Evolutionary conservation across 2,113 vertebrate genomes (phyloP), one percentile per base, ranked within the genome.

Genomic region (Laticauda colubrina): DNA sequence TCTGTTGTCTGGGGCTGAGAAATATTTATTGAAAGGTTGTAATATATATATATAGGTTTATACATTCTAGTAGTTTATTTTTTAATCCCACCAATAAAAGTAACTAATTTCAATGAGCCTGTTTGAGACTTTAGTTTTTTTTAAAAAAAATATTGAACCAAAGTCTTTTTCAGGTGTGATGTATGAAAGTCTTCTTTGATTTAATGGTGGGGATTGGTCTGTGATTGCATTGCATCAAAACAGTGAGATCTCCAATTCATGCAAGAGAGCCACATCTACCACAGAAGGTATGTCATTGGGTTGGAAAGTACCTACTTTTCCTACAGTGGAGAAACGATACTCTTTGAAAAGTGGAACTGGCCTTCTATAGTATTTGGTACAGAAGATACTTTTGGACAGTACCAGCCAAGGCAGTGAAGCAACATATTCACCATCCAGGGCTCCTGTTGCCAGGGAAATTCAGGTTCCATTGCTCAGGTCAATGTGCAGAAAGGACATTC

Each of bases 61-160:
- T 96, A 96, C 93, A 94, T 95, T 96, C 93, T 93, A 92, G 94
- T 59, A 92, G 94, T 95, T 93, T 97, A 96, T 97, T 97, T 97
- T 97, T 97, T 94, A 94, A 92, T 81, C 95, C 95, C 93, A 96
- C 97, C 91, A 96, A 97, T 97, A 96, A 96, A 97, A 93, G 81
- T 0, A 0, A 94, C 96, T 96, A 93, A 96, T 94, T 95, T 2
- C 3, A 93, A 92, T 95, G 93, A 89, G 91, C 89, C 93, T 93
- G 87, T 26, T 43, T 75, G 86, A 51, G 23, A 29, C 56, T 75
- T 20, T 4, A 3, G 12, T 2, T 61, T 57, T 24, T 14, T 54
- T 61, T 24, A n/a, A n/a, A n/a, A n/a, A n/a, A 26, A 3, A 29
- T 10, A 11, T 91, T 48, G 14, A 8, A 18, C 15, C 5, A 48